Evolutionary conservation across 2,797 vertebrate species (phyloP).

Genomic region (Artibeus jamaicensis): DNA sequence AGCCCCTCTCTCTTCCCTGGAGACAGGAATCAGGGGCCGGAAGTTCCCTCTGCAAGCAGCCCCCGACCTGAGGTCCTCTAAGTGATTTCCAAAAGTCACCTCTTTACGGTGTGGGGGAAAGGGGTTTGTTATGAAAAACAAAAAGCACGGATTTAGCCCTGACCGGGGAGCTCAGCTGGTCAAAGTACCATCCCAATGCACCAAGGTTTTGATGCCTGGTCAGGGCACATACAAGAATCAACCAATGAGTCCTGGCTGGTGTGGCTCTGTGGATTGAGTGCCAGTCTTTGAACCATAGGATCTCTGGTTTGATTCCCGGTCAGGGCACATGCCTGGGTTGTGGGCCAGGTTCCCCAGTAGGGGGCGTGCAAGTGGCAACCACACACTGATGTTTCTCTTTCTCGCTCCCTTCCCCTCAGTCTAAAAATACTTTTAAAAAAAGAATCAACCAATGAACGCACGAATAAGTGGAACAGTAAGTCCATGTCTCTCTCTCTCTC

Average conservation of each 20-base stretch:
- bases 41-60: not conserved
- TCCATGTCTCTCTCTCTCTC: not conserved
- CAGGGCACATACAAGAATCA: not conserved
- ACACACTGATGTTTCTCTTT: too few species aligned
- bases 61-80: not conserved
- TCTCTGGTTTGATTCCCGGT: too few species aligned
- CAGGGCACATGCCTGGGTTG: too few species aligned
- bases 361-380: too few species aligned
- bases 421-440: too few species aligned
- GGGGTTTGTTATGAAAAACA: not conserved
- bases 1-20: not conserved
- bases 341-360: too few species aligned
- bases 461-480: not conserved
- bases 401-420: too few species aligned
- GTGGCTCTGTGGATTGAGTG: too few species aligned
- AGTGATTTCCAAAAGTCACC: not conserved
- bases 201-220: not conserved
- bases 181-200: not conserved
- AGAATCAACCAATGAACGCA: not conserved
- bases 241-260: too few species aligned
- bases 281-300: too few species aligned
- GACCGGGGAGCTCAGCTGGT: not conserved
- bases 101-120: not conserved
- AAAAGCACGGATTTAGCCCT: not conserved
- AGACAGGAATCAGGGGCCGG: not conserved